Evolutionary conservation across 23 tunicate genomes (phyloP).

Genomic region (Diplosoma virens): DNA sequence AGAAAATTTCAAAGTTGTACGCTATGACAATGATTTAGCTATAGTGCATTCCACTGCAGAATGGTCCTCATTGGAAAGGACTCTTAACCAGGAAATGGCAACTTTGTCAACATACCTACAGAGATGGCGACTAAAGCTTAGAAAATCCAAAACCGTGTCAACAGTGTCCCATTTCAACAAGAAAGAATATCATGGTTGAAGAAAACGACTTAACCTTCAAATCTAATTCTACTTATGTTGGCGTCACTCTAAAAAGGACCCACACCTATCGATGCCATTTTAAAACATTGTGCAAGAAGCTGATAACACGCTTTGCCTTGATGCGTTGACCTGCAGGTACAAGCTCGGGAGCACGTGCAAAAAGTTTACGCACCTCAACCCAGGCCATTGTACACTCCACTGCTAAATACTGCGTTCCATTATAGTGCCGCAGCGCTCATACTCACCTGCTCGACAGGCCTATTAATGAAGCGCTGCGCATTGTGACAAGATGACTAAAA

Average conservation of each 20-base stretch:
- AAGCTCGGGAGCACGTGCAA: too few species aligned
- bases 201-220: too few species aligned
- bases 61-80: not conserved
- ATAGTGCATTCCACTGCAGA: not conserved
- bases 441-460: not conserved
- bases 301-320: not conserved
- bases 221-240: too few species aligned
- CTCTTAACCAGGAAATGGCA: conserved; percentile 1
- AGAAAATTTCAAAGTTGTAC: too few species aligned
- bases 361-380: too few species aligned
- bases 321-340: not conserved
- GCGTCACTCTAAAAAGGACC: too few species aligned
- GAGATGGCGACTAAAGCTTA: not conserved
- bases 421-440: not conserved
- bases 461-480: too few species aligned
- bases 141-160: not conserved
- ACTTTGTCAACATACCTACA: not conserved
- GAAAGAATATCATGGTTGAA: too few species aligned
- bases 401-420: not conserved
- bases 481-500: too few species aligned
- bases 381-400: not conserved
- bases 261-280: too few species aligned
- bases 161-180: conserved; percentile 5
- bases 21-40: conserved; percentile 10
- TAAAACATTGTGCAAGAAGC: not conserved